Evolutionary conservation across 2,888 invertebrate species (phyloP).

Genomic region (Idaea dimidiata): DNA sequence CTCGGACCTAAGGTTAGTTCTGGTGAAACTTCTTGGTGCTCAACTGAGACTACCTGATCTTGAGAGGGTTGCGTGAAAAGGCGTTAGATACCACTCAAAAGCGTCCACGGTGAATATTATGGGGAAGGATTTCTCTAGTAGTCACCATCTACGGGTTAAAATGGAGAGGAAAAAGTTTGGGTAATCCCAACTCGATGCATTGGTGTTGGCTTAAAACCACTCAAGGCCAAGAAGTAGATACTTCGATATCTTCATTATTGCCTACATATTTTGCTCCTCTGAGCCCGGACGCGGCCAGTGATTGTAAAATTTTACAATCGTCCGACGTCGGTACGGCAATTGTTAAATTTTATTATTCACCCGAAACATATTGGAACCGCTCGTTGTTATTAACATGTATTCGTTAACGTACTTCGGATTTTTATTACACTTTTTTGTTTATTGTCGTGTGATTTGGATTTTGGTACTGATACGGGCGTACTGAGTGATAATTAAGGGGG

Average conservation of each 20-base stretch:
- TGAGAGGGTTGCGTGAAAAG: no score
- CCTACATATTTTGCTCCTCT: slow-evolving; percentile 21
- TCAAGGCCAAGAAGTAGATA: background rate
- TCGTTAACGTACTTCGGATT: slow-evolving; percentile 36
- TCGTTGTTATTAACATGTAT: slow-evolving; percentile 31
- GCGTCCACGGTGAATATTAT: no score
- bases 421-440: slow-evolving; percentile 39
- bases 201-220: background rate
- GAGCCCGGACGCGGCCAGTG: slow-evolving; percentile 20
- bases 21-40: no score
- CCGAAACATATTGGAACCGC: slow-evolving; percentile 25
- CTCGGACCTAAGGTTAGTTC: no score
- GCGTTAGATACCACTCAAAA: no score
- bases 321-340: slow-evolving; percentile 20
- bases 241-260: background rate
- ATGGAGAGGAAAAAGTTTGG: background rate
- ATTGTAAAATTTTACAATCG: slow-evolving; percentile 58
- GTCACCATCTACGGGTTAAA: background rate
- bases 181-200: background rate
- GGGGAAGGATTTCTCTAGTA: no score
- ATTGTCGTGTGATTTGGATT: slow-evolving; percentile 31
- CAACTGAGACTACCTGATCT: no score
- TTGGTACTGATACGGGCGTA: slow-evolving; percentile 25
- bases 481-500: slow-evolving; percentile 7
- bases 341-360: slow-evolving; percentile 35